Evolutionary conservation across 2,888 invertebrate genomes (phyloP).

Genomic region (Stenolophus ochropezus): DNA sequence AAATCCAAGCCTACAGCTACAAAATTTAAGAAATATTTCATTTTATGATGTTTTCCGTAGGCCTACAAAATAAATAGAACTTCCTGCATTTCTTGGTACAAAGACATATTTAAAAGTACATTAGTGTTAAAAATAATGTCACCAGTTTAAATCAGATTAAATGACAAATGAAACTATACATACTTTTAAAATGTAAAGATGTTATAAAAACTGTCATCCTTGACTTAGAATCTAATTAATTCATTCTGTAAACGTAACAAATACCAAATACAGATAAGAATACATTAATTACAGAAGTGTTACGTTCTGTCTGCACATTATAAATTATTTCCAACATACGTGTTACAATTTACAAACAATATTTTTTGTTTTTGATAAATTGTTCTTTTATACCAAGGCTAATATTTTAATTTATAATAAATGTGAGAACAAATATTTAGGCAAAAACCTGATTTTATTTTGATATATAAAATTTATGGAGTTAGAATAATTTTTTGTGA

Average conservation of each 20-base stretch:
- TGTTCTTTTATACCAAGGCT: neutral
- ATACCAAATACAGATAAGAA: neutral
- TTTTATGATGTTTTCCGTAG: neutral
- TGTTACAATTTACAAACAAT: neutral
- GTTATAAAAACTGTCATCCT: neutral
- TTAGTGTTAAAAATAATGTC: neutral
- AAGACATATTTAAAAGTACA: neutral
- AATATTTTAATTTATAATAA: neutral
- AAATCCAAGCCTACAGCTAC: too few relatives aligned
- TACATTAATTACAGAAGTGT: neutral
- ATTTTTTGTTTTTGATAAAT: neutral
- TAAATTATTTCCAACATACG: neutral
- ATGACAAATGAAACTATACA: neutral
- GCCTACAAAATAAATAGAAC: neutral
- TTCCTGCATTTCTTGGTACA: neutral
- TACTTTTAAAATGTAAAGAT: neutral
- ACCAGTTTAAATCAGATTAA: neutral
- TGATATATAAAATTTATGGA: neutral
- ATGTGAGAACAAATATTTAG: neutral
- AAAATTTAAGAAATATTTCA: too few relatives aligned
- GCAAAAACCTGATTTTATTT: neutral
- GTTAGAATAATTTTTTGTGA: neutral
- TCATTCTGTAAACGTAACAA: neutral
- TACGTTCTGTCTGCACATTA: neutral
- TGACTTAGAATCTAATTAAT: neutral